phyloP scores from a whole-genome alignment of 2,888 invertebrate species.

The Cheilosia vernalis region DNA sequence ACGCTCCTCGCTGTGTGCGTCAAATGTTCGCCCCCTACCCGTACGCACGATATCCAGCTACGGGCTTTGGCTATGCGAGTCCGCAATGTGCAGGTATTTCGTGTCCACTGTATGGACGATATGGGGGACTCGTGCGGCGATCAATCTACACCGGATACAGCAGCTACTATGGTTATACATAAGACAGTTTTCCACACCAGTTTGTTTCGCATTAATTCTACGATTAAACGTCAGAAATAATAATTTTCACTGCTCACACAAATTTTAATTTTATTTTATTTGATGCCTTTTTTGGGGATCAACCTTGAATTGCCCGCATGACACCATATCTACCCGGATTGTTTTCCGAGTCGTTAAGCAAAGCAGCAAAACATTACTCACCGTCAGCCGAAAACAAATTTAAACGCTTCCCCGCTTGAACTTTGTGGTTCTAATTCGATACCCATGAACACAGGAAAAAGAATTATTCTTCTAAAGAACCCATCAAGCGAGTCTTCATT shows the following conservation, averaged over 20 bases:
- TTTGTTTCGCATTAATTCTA: not conserved
- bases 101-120: conserved; percentile 11
- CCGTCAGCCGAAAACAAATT: conserved; percentile 45
- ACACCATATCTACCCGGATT: conserved; percentile 32
- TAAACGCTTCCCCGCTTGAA: conserved; percentile 28
- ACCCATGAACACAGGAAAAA: conserved; percentile 47
- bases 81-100: not conserved
- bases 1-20: not conserved
- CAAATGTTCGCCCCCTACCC: conserved; percentile 3
- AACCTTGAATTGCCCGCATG: conserved; percentile 44
- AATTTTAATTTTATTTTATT: conserved; percentile 5
- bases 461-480: conserved; percentile 63
- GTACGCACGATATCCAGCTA: too few relatives aligned
- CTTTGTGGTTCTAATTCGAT: conserved; percentile 63
- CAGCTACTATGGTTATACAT: conserved; percentile 5
- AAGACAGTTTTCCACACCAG: not conserved
- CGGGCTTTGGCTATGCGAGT: too few relatives aligned
- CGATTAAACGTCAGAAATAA: conserved; percentile 24
- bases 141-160: conserved; percentile 20
- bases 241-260: not conserved
- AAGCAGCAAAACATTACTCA: conserved; percentile 58
- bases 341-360: conserved; percentile 63
- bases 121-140: conserved; percentile 8
- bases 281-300: not conserved
- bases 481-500: conserved; percentile 71